phyloP scores from a whole-genome alignment of 2,797 vertebrate species.

The Falco concolor region DNA sequence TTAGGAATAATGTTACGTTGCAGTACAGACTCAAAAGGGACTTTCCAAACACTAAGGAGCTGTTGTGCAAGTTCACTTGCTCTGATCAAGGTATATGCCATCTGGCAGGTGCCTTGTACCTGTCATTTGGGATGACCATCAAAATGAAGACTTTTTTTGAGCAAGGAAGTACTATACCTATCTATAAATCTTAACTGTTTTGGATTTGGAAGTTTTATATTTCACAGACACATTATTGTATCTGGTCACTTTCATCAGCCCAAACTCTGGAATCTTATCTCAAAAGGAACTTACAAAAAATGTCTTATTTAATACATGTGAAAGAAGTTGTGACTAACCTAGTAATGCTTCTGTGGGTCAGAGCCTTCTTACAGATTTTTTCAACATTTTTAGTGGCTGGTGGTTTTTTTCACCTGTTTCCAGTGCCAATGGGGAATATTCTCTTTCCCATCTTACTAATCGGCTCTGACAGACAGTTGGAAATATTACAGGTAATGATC shows the following conservation, averaged over 20 bases:
- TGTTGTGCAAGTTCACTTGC: not conserved
- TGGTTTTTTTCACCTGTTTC: not conserved
- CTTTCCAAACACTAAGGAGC: not conserved
- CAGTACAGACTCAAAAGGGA: not conserved
- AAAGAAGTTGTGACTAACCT: not conserved
- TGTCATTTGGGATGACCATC: not conserved
- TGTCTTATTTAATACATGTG: not conserved
- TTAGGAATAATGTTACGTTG: not conserved
- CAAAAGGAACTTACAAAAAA: not conserved
- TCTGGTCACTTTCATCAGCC: not conserved
- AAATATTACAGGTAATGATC: not conserved
- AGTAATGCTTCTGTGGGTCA: not conserved
- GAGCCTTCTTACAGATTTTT: not conserved
- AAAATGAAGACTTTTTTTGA: not conserved
- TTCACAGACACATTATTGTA: not conserved
- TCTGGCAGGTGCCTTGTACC: constrained; percentile 14
- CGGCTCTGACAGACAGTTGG: not conserved
- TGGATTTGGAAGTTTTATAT: not conserved
- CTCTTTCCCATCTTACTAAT: not conserved
- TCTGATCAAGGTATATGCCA: not conserved
- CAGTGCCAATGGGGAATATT: not conserved
- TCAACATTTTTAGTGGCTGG: not conserved
- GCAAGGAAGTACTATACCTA: not conserved
- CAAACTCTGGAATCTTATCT: not conserved
- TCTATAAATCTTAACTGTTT: not conserved